phyloP scores from a whole-genome alignment of 2,113 vertebrate genomes.

The Dicaeum eximium region DNA sequence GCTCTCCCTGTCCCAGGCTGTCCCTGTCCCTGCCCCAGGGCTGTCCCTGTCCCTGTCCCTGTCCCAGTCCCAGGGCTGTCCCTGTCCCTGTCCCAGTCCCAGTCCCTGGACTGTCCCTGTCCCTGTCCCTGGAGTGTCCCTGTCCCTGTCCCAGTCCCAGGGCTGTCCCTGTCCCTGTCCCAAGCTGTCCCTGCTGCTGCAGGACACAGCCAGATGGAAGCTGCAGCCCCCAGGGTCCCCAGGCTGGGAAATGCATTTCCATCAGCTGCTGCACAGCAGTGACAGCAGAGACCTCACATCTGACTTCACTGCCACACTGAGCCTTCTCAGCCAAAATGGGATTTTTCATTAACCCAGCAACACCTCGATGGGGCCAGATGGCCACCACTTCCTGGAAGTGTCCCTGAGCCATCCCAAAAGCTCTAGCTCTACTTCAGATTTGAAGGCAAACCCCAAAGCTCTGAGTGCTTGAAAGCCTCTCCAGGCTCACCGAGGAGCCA shows the following conservation, averaged over 20 bases:
- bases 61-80: not conserved
- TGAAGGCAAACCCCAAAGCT: not conserved
- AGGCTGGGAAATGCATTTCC: not conserved
- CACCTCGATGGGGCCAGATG: not conserved
- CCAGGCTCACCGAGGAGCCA: not conserved
- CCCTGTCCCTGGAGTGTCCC: not conserved
- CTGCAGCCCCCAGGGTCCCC: not conserved
- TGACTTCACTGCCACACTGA: not conserved
- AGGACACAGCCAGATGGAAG: not conserved
- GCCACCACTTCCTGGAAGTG: not conserved
- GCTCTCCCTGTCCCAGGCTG: not conserved
- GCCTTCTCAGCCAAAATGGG: not conserved
- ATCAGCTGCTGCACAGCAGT: not conserved
- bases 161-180: not conserved
- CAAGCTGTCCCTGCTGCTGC: not conserved
- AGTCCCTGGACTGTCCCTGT: not conserved
- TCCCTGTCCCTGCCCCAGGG: too few relatives aligned
- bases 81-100: too few relatives aligned
- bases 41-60: not conserved
- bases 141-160: not conserved
- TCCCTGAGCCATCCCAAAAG: not conserved
- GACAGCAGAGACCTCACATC: not conserved
- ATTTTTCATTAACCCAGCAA: not conserved
- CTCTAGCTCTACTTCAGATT: fast-evolving
- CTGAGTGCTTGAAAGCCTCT: fast-evolving